These are phyloP conservation scores for Latrodectus elegans DNA, from an alignment of 2,888 invertebrate genomes.

Conservation along the genomic window DNA sequence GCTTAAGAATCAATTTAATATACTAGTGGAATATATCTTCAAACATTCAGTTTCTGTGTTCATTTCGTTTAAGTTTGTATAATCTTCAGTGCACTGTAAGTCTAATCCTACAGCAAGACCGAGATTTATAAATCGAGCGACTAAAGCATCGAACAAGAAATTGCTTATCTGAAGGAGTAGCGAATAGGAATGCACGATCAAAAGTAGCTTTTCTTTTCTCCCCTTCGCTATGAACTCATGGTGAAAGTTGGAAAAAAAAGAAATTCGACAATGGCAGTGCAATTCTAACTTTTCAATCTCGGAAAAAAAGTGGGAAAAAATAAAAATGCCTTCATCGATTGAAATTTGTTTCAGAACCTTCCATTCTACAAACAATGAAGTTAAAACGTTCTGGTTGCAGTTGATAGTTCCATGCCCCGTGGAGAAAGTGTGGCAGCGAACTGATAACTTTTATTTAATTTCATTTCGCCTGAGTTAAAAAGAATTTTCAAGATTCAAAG, in stretches of 20 bases:
- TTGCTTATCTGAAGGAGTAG: neutral
- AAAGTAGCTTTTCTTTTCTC: neutral
- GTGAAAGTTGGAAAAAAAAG: too few species aligned
- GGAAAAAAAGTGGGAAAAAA: neutral
- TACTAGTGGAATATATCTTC: too few species aligned
- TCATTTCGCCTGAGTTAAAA: neutral
- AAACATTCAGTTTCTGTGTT: too few species aligned
- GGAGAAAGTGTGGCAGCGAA: neutral
- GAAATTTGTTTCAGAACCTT: neutral
- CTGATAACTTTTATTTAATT: neutral
- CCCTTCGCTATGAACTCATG: neutral
- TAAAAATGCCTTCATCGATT: neutral
- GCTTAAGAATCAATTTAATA: too few species aligned
- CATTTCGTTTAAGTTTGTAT: too few species aligned
- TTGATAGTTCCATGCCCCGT: neutral
- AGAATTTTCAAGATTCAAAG: too few species aligned
- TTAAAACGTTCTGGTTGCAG: neutral
- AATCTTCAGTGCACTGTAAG: too few species aligned
- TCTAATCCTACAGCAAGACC: neutral
- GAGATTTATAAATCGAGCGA: neutral
- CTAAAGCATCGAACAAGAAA: neutral
- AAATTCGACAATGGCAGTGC: neutral
- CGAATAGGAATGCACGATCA: neutral
- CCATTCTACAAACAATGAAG: conserved; percentile 1
- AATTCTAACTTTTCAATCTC: neutral